These are phyloP conservation scores for Acropora tenuis DNA, from an alignment of 64 coral and sea anemone genomes.

Conservation along the genomic window DNA sequence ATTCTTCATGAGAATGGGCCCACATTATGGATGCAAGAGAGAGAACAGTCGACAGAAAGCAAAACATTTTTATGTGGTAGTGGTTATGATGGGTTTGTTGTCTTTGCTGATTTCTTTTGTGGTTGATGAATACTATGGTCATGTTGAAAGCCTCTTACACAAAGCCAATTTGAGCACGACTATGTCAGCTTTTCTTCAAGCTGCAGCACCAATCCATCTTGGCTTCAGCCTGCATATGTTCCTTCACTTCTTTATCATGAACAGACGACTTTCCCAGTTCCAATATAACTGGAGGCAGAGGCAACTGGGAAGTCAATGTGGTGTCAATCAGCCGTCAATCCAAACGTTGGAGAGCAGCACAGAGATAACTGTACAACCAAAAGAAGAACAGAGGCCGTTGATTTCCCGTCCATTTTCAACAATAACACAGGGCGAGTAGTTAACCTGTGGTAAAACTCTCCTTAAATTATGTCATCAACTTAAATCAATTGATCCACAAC, in stretches of 20 bases:
- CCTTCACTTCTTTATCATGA: conserved; percentile 84
- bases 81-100: conserved; percentile 74
- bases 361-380: not conserved
- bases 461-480: no score
- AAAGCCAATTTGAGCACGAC: conserved; percentile 35
- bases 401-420: not conserved
- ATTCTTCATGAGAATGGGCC: conserved; percentile 91
- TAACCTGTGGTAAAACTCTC: no score
- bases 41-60: conserved; percentile 12
- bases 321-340: not conserved
- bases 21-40: conserved; percentile 48
- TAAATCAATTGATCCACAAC: no score
- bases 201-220: conserved; percentile 80
- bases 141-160: conserved; percentile 57
- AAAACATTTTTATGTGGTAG: conserved; percentile 68
- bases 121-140: conserved; percentile 81
- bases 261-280: conserved; percentile 48
- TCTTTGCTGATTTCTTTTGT: conserved; percentile 70
- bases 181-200: conserved; percentile 55
- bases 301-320: not conserved
- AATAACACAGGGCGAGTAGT: not conserved
- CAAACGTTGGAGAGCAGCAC: not conserved
- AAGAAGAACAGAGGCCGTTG: conserved; percentile 4
- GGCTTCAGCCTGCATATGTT: conserved; percentile 91
- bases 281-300: not conserved